These are phyloP conservation scores for Egretta garzetta DNA, from an alignment of 2,113 vertebrate species.

Conservation along the genomic window DNA sequence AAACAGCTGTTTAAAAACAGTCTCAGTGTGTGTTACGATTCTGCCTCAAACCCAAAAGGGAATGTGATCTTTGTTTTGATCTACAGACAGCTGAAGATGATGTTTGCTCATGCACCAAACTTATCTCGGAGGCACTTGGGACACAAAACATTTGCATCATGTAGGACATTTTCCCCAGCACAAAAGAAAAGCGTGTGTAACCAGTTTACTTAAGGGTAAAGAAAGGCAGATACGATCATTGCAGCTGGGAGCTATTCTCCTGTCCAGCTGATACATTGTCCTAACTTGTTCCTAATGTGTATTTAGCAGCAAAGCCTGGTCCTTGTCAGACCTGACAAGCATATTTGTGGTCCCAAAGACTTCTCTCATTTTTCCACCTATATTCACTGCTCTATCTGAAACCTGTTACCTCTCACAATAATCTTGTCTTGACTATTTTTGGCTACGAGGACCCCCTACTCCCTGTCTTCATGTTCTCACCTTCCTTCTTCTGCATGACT, in stretches of 20 bases:
- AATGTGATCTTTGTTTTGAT: neutral
- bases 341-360: neutral
- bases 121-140: neutral
- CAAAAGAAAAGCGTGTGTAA: neutral
- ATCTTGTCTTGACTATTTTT: neutral
- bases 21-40: neutral
- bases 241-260: neutral
- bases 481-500: neutral
- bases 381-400: neutral
- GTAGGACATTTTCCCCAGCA: neutral
- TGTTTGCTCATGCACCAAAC: neutral
- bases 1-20: neutral
- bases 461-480: fast-evolving
- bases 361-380: neutral
- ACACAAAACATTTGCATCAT: neutral
- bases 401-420: neutral
- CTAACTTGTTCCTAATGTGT: neutral
- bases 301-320: neutral
- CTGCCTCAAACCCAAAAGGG: neutral
- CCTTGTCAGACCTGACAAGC: neutral
- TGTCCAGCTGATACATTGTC: neutral
- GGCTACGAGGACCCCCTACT: neutral
- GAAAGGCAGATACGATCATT: neutral
- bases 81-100: neutral
- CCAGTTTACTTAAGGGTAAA: neutral